These are phyloP conservation scores for Platanista minor DNA, from an alignment of 2,113 vertebrate genomes.

Conservation along the genomic window DNA sequence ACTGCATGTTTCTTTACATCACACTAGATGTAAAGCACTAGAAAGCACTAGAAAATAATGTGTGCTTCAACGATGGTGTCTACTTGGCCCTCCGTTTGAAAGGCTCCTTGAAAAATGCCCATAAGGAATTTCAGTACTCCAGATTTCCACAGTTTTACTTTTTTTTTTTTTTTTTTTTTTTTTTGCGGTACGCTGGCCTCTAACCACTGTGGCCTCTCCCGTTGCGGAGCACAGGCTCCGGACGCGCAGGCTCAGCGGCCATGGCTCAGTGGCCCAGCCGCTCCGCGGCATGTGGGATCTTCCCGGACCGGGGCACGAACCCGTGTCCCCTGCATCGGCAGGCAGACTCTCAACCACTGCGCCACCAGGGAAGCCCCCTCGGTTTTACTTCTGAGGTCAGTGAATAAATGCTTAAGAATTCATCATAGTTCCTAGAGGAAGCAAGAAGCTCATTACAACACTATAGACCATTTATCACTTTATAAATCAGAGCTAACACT, in stretches of 20 bases:
- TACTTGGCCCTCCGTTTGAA: neutral
- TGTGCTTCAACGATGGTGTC: neutral
- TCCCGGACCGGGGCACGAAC: too few species aligned
- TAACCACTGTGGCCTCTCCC: too few species aligned
- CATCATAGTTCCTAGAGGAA: neutral
- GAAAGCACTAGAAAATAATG: neutral
- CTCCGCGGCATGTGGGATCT: too few species aligned
- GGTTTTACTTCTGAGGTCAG: neutral
- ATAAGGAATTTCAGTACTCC: neutral
- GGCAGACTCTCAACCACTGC: too few species aligned
- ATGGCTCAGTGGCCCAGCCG: too few species aligned
- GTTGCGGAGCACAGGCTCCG: too few species aligned
- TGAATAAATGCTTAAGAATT: neutral
- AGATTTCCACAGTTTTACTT: neutral
- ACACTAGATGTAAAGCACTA: too few species aligned
- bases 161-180: neutral
- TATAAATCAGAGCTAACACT: neutral
- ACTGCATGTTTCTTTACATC: neutral
- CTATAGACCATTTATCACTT: neutral
- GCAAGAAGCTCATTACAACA: neutral
- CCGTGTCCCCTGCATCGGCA: too few species aligned
- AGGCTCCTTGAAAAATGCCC: neutral
- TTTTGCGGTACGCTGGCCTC: too few species aligned
- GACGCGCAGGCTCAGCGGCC: too few species aligned
- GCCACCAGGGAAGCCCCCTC: too few species aligned